phyloP scores from a whole-genome alignment of 2,113 vertebrate species.

The Neogale vison region DNA sequence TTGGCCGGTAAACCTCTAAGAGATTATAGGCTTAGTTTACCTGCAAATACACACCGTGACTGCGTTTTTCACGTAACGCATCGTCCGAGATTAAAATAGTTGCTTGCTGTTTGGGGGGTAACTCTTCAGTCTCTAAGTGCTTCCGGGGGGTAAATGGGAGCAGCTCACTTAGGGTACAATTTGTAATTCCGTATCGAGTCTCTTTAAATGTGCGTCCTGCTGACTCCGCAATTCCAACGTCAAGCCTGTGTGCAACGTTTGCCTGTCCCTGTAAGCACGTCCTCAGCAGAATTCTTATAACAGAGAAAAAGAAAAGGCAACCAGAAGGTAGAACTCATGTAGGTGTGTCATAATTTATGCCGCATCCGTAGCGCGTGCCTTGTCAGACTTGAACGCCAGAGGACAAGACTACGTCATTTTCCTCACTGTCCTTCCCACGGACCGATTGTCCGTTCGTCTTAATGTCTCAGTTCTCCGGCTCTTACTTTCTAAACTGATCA shows the following conservation, averaged over 20 bases:
- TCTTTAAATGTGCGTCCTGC: not conserved
- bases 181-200: not conserved
- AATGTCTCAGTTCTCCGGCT: not conserved
- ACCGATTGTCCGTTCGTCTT: not conserved
- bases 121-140: not conserved
- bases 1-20: not conserved
- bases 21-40: no score
- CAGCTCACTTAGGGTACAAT: not conserved
- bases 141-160: not conserved
- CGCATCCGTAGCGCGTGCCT: no score
- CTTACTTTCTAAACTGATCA: not conserved
- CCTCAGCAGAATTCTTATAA: not conserved
- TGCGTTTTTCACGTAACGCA: not conserved
- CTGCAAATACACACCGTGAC: not conserved
- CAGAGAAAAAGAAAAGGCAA: not conserved
- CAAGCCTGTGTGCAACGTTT: accelerated
- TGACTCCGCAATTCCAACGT: not conserved
- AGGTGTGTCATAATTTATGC: no score
- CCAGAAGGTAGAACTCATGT: not conserved
- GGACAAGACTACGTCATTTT: not conserved
- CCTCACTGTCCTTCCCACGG: not conserved
- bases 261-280: not conserved
- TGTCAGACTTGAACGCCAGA: not conserved
- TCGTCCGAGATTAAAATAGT: not conserved
- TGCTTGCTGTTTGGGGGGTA: not conserved